These are phyloP conservation scores for Pseudomyrmex dendroicus DNA, from an alignment of 1,140 invertebrate species.

Conservation along the genomic window DNA sequence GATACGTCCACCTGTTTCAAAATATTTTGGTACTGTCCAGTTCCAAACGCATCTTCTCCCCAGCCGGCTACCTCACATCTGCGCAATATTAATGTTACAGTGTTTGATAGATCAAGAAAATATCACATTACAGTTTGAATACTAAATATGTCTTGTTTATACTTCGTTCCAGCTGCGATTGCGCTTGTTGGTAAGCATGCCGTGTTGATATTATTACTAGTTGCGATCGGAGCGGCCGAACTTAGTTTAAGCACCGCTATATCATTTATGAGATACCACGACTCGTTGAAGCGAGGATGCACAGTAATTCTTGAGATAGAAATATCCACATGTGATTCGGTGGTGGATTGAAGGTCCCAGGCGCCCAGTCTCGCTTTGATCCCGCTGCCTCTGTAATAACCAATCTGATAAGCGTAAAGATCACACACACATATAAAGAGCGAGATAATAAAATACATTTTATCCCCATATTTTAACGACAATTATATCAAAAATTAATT, in stretches of 20 bases:
- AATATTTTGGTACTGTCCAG: constrained; percentile 88
- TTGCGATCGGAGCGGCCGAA: constrained; percentile 86
- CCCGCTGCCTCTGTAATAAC: constrained; percentile 72
- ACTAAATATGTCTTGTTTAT: constrained; percentile 26
- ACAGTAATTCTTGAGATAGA: constrained; percentile 85
- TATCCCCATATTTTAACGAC: not conserved
- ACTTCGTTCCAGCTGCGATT: constrained; percentile 86
- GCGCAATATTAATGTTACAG: constrained; percentile 40
- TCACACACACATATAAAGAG: too few relatives aligned
- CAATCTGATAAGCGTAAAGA: not conserved
- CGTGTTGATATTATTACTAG: constrained; percentile 89
- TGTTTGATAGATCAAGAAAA: not conserved
- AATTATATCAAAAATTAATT: not conserved
- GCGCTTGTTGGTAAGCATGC: constrained; percentile 88
- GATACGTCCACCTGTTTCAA: constrained; percentile 90
- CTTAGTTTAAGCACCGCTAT: constrained; percentile 88
- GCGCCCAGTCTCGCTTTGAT: constrained; percentile 89
- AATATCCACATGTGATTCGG: constrained; percentile 87
- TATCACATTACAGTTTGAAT: not conserved
- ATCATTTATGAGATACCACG: constrained; percentile 89
- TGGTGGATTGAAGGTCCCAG: constrained; percentile 88
- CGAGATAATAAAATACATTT: not conserved
- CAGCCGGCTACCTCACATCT: constrained; percentile 93
- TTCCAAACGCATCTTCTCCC: constrained; percentile 92
- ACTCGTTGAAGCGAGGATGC: constrained; percentile 88